Evolutionary conservation across 2,797 vertebrate genomes (phyloP).

Genomic region (Saxicola maurus): DNA sequence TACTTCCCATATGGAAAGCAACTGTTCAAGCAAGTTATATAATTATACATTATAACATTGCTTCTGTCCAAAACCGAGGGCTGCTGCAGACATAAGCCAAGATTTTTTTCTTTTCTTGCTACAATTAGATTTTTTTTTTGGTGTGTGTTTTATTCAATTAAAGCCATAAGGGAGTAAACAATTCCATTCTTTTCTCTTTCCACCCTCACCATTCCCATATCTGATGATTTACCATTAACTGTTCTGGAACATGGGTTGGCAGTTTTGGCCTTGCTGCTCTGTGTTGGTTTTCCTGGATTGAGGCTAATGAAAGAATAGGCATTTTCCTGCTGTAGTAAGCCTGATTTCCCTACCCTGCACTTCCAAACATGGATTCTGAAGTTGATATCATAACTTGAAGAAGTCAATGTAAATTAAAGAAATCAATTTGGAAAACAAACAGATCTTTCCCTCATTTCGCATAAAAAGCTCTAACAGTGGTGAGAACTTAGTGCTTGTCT

Average conservation of each 20-base stretch:
- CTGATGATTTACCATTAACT: neutral
- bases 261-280: constrained; percentile 1
- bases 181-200: neutral
- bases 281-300: neutral
- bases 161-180: constrained; percentile 27
- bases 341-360: neutral
- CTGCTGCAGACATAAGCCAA: constrained; percentile 53
- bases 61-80: constrained; percentile 57
- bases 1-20: constrained; percentile 79
- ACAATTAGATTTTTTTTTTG: neutral
- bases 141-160: constrained; percentile 1
- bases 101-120: constrained; percentile 20
- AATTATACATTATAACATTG: constrained; percentile 52
- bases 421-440: neutral
- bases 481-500: neutral
- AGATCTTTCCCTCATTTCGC: neutral
- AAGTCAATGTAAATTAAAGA: neutral
- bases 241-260: neutral
- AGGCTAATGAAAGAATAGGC: neutral
- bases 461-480: neutral
- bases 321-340: neutral
- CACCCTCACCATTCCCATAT: neutral
- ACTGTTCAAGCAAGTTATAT: constrained; percentile 63
- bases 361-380: neutral
- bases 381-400: neutral